Conservation (phyloP, 92 coral and sea anemone genomes). For the Heteractis magnifica region DNA sequence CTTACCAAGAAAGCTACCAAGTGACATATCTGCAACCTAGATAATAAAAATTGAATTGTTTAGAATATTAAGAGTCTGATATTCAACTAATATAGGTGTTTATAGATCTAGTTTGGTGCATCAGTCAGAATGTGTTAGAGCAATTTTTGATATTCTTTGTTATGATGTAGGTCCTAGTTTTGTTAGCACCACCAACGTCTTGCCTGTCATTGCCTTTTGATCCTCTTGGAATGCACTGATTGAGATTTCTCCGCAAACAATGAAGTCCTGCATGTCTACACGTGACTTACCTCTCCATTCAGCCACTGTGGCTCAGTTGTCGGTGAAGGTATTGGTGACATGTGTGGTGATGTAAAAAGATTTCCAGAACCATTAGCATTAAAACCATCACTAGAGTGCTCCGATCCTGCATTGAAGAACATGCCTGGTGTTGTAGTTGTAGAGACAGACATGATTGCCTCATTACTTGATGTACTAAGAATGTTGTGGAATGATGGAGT, state of each 20-base stretch:
- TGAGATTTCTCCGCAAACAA: too few relatives aligned
- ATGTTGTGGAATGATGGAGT: conserved; percentile 47
- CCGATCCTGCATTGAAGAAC: conserved; percentile 16
- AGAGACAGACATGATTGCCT: conserved; percentile 1
- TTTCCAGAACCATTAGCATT: conserved; percentile 15
- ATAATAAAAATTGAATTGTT: conserved; percentile 10
- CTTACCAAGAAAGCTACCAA: conserved; percentile 83
- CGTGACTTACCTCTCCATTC: conserved; percentile 69
- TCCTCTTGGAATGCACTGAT: too few relatives aligned
- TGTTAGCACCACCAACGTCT: too few relatives aligned
- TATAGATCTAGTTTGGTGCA: too few relatives aligned
- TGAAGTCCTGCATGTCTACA: too few relatives aligned
- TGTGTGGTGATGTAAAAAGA: conserved; percentile 40
- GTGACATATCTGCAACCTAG: conserved; percentile 78
- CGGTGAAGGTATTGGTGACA: conserved; percentile 46
- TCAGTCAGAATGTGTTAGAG: too few relatives aligned
- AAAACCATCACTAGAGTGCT: conserved; percentile 9
- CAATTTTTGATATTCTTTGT: background rate
- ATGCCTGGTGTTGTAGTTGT: conserved; percentile 24
- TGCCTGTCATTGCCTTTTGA: too few relatives aligned
- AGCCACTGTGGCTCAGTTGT: conserved; percentile 64
- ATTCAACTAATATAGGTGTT: too few relatives aligned
- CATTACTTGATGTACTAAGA: conserved; percentile 22
- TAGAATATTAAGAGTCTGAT: background rate
- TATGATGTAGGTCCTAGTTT: too few relatives aligned